Percentiles rank a stretch among this genome's conserved stretches.
Conservation (phyloP, 2,888 invertebrate genomes). For the Melieria crassipennis region DNA sequence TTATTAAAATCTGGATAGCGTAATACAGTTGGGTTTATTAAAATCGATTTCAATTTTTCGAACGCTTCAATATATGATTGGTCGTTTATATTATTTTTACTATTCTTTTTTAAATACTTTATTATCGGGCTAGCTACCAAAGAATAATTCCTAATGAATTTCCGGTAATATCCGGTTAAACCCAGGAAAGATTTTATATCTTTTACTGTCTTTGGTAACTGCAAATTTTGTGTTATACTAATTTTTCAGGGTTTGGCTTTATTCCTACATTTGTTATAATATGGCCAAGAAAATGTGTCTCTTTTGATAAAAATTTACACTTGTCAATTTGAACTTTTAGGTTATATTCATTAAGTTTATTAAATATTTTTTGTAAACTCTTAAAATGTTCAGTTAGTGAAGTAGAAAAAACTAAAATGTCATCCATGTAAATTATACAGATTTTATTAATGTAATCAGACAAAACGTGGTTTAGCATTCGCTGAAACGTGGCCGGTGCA, state of each 20-base stretch:
- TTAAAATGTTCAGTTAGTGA: background rate
- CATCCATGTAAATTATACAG: conserved; percentile 29
- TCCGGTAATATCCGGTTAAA: conserved; percentile 12
- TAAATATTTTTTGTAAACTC: background rate
- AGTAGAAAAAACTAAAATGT: conserved; percentile 29
- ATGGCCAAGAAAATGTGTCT: background rate
- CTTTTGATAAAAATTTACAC: background rate
- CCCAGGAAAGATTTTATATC: conserved; percentile 11
- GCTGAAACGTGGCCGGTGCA: conserved; percentile 6
- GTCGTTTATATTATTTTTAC: conserved; percentile 8
- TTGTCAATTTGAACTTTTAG: conserved; percentile 6
- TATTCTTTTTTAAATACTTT: conserved; percentile 3
- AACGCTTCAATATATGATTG: background rate
- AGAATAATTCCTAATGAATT: conserved; percentile 10
- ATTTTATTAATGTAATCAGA: conserved; percentile 4
- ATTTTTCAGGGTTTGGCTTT: conserved; percentile 4
- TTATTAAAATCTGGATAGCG: conserved; percentile 30
- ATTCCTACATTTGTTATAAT: background rate
- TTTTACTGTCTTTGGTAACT: conserved; percentile 1
- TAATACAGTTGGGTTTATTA: conserved; percentile 22
- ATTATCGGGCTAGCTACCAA: background rate
- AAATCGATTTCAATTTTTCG: conserved; percentile 2
- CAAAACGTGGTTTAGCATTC: conserved; percentile 5
- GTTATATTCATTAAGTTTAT: background rate
- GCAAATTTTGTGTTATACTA: background rate